These are phyloP conservation scores for Bradypus variegatus DNA, from an alignment of 2,797 vertebrate species.

Conservation along the genomic window DNA sequence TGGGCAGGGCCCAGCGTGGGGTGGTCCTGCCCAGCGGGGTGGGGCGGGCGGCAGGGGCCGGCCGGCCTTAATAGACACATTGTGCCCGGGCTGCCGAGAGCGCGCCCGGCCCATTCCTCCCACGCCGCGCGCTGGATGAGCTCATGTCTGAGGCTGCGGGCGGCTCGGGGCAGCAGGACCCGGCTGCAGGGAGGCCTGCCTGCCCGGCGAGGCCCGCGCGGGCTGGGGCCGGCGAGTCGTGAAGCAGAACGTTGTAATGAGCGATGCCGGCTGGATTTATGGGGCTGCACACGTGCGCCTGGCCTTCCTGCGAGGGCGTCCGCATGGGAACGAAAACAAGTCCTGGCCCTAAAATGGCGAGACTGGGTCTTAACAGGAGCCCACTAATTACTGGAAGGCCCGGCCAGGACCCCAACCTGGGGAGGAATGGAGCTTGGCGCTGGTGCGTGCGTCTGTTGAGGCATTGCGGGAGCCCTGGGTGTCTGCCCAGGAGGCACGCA, in stretches of 20 bases:
- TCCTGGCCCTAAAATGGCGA: conserved; percentile 45
- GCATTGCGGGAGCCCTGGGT: background rate
- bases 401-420: background rate
- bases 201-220: background rate
- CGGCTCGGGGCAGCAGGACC: conserved; percentile 4
- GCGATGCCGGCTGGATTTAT: conserved; percentile 63
- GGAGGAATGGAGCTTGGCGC: background rate
- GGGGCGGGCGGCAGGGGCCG: background rate
- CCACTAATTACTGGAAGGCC: conserved; percentile 53
- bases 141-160: conserved; percentile 45
- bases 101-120: conserved; percentile 42
- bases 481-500: background rate
- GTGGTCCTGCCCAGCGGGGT: conserved; percentile 32
- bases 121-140: conserved; percentile 26
- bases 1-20: background rate
- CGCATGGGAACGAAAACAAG: conserved; percentile 61
- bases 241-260: conserved; percentile 55
- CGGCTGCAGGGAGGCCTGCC: conserved; percentile 49
- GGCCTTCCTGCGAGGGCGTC: conserved; percentile 62
- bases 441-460: background rate
- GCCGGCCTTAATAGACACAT: conserved; percentile 62
- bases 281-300: conserved; percentile 51
- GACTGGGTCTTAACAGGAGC: conserved; percentile 62
- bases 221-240: conserved; percentile 36
- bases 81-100: conserved; percentile 48